A percentile compares a stretch with the other conserved stretches of the same genome.
These are phyloP conservation scores for Muschampia staudingeri DNA, from an alignment of 2,888 invertebrate species.

Conservation along the genomic window DNA sequence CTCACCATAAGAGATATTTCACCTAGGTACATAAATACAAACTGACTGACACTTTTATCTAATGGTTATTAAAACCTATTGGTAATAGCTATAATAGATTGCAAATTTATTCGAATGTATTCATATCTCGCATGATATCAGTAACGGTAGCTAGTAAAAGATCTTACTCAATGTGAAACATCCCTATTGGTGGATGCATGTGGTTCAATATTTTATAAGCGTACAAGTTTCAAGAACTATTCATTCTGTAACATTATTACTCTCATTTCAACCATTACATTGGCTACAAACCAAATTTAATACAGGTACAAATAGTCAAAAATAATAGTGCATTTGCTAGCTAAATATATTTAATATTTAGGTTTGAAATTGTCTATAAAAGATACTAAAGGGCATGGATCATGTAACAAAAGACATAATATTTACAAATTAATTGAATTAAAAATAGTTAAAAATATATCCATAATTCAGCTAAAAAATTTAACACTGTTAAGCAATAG, in stretches of 20 bases:
- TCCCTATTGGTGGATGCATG: constrained; percentile 44
- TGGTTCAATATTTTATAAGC: constrained; percentile 33
- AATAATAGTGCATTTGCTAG: constrained; percentile 22
- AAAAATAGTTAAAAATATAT: not conserved
- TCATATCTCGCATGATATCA: not conserved
- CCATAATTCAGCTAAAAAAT: constrained; percentile 21
- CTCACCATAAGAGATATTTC: constrained; percentile 45
- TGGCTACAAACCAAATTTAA: not conserved
- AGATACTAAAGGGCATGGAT: constrained; percentile 6
- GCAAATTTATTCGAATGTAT: constrained; percentile 27
- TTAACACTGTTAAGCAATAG: constrained; percentile 31
- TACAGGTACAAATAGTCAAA: constrained; percentile 17
- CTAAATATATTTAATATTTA: constrained; percentile 16
- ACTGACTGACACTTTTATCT: constrained; percentile 14
- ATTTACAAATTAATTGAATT: not conserved
- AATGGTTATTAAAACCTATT: constrained; percentile 25
- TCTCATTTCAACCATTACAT: constrained; percentile 8
- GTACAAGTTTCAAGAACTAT: not conserved
- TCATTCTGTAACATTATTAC: constrained; percentile 13
- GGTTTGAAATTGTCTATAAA: not conserved
- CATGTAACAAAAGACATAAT: not conserved
- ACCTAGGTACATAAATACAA: not conserved
- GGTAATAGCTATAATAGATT: constrained; percentile 13
- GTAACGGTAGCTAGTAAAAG: constrained; percentile 11
- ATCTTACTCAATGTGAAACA: constrained; percentile 40